Evolutionary conservation across 2,888 invertebrate species (phyloP), one percentile per base, ranked within the genome.

Genomic region (Trisateles emortualis): DNA sequence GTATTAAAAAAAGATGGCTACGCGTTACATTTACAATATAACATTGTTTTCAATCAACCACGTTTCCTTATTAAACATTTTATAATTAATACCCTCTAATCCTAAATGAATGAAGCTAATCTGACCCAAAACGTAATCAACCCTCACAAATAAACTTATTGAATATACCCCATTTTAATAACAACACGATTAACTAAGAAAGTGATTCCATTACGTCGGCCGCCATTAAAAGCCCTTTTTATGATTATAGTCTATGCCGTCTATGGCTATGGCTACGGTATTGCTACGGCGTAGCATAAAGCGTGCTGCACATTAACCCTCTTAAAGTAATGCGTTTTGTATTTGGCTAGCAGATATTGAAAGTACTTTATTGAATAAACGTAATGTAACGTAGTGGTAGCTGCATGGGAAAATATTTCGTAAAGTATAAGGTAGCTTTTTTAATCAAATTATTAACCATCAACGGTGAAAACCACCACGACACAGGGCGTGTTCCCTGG

Each of bases 181-280:
- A 64, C 46, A 46, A 35, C 41, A 14, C 36, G 40, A 60, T 66
- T 58, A 63, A 58, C 42, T 58, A 39, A 56, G 52, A 42, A 59
- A 63, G 40, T 55, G 43, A 50, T 63, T 35, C 43, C 45, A 68
- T 58, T 66, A 63, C 52, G 29, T 5, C 30, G 46, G 35, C 11
- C 36, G 36, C 29, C 39, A 43, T 40, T 51, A 43, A n/a, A 52
- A 42, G 47, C 62, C 24, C 10, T 52, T 44, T 65, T 68, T 68
- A 66, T 63, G 53, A 35, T 59, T 55, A 69, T 65, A 42, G 57
- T 26, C 48, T 38, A 44, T 57, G 49, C 24, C 38, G 57, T 26
- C 48, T 38, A 44, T 57, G 49, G 29, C 38, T 17, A 50, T 17
- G 43, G 36, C 36, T 45, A 45, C 22, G 45, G 39, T 52, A 54